These are phyloP conservation scores for Gambusia holbrooki DNA, from an alignment of 2,113 vertebrate genomes.

Conservation along the genomic window DNA sequence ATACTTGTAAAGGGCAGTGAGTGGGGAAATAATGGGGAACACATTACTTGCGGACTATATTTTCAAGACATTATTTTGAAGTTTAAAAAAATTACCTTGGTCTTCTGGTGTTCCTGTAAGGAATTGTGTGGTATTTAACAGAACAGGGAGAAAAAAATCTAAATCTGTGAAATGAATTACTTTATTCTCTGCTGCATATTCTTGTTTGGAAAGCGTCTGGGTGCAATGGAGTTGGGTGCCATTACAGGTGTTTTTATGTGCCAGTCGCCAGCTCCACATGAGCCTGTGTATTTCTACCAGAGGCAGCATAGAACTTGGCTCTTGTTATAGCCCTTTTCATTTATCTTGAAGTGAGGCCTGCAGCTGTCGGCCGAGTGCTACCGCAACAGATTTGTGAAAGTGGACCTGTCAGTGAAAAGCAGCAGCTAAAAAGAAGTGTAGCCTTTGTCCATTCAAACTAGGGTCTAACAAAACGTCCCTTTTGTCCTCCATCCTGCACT, in stretches of 20 bases:
- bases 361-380: constrained; percentile 69
- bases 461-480: constrained; percentile 63
- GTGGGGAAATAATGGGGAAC: constrained; percentile 24
- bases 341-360: constrained; percentile 59
- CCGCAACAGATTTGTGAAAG: constrained; percentile 52
- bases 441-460: constrained; percentile 61
- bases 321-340: constrained; percentile 62
- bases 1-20: constrained; percentile 39
- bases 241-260: constrained; percentile 44
- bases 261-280: not conserved
- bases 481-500: constrained; percentile 6
- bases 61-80: not conserved
- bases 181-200: constrained; percentile 13
- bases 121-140: constrained; percentile 19
- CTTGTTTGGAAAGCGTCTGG: constrained; percentile 22
- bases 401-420: constrained; percentile 60
- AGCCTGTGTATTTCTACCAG: constrained; percentile 18
- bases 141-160: constrained; percentile 10
- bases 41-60: not conserved
- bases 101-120: constrained; percentile 11
- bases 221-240: constrained; percentile 24
- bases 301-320: constrained; percentile 55
- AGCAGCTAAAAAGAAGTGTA: constrained; percentile 56
- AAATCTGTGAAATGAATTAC: constrained; percentile 26
- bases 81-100: constrained; percentile 20